phyloP scores from a whole-genome alignment of 2,113 vertebrate genomes.

The Penelope pileata region DNA sequence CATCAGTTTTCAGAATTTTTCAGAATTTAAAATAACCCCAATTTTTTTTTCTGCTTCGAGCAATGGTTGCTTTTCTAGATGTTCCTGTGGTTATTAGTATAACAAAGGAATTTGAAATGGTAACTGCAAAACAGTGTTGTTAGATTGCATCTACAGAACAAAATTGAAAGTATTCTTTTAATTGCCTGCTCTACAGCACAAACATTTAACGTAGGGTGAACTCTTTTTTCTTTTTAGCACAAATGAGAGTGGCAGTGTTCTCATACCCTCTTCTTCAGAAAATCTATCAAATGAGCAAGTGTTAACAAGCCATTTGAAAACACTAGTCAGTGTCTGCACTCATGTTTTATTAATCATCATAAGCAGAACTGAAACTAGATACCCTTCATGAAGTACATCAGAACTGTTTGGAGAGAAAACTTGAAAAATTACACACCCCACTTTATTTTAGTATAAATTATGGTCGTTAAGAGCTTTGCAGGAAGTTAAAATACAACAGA shows the following conservation, averaged over 20 bases:
- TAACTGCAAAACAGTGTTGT: not conserved
- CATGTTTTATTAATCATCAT: constrained; percentile 28
- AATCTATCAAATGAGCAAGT: constrained; percentile 9
- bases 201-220: not conserved
- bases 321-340: not conserved
- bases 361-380: not conserved
- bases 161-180: not conserved
- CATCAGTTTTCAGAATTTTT: not conserved
- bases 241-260: not conserved
- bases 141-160: not conserved
- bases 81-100: not conserved
- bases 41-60: too few relatives aligned
- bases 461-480: not conserved
- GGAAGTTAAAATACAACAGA: not conserved
- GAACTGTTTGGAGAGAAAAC: not conserved
- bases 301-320: constrained; percentile 31
- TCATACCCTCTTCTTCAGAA: not conserved
- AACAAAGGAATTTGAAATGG: constrained; percentile 17
- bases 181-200: not conserved
- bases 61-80: constrained; percentile 6
- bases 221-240: not conserved
- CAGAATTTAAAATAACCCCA: too few relatives aligned
- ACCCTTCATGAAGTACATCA: not conserved
- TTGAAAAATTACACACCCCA: not conserved
- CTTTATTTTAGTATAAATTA: not conserved